Conservation (phyloP, 2,797 vertebrate genomes). For the Hemitrygon akajei region DNA sequence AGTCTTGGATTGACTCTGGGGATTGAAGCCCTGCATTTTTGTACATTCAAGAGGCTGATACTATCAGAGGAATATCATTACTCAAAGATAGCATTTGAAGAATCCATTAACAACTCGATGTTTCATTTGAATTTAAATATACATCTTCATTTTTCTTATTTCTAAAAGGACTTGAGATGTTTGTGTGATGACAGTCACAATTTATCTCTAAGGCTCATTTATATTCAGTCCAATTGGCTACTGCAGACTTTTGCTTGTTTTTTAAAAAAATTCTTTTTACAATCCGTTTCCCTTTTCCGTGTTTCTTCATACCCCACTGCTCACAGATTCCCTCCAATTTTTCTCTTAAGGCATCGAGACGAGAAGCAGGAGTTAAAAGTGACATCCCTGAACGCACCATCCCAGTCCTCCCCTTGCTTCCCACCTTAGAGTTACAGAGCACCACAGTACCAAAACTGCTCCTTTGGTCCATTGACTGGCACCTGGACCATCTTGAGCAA, state of each 20-base stretch:
- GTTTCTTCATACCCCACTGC: not conserved
- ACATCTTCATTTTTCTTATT: conserved; percentile 24
- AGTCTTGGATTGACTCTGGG: not conserved
- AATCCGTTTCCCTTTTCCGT: not conserved
- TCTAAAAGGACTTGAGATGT: conserved; percentile 6
- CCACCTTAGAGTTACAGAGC: too few relatives aligned
- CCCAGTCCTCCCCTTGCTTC: too few relatives aligned
- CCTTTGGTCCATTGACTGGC: too few relatives aligned
- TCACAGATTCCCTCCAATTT: too few relatives aligned
- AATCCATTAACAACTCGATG: conserved; percentile 26
- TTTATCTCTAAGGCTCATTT: conserved; percentile 20
- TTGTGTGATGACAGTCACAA: not conserved
- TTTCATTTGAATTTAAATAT: conserved; percentile 35
- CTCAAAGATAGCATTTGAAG: conserved; percentile 19
- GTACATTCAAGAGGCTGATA: not conserved
- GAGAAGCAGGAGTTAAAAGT: too few relatives aligned
- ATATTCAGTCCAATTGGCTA: not conserved
- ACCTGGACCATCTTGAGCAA: too few relatives aligned
- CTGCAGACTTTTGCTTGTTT: not conserved
- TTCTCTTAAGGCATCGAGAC: too few relatives aligned
- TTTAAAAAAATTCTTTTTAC: not conserved
- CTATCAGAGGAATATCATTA: conserved; percentile 26
- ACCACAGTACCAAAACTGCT: too few relatives aligned
- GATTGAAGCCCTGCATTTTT: conserved; percentile 8
- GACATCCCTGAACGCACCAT: too few relatives aligned